Evolutionary conservation across 2,113 vertebrate genomes (phyloP).

Genomic region (Prochilodus magdalenae): DNA sequence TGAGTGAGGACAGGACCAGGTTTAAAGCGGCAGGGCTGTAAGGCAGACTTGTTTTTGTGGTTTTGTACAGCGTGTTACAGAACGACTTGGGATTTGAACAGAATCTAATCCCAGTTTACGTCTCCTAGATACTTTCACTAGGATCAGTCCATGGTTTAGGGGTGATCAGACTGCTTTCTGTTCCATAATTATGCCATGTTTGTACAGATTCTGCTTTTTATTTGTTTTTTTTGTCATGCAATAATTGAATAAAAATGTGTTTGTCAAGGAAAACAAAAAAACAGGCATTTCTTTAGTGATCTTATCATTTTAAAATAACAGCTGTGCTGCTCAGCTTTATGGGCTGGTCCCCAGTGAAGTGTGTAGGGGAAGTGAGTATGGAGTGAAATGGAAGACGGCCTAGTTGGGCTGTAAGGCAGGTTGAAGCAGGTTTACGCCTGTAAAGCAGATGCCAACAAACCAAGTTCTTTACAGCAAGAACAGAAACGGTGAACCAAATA

Average conservation of each 20-base stretch:
- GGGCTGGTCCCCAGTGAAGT: background rate
- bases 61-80: background rate
- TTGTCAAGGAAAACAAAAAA: too few species aligned
- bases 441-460: background rate
- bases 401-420: background rate
- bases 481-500: background rate
- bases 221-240: background rate
- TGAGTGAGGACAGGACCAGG: background rate
- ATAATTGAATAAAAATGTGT: background rate
- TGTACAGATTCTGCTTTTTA: too few species aligned
- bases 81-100: background rate
- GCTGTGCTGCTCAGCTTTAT: conserved; percentile 2
- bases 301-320: background rate
- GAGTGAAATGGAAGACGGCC: too few species aligned
- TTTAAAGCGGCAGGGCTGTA: too few species aligned
- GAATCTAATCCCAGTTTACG: background rate
- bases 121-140: background rate
- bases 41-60: background rate
- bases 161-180: too few species aligned
- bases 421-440: background rate
- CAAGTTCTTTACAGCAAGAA: background rate
- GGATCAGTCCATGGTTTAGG: too few species aligned
- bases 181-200: too few species aligned
- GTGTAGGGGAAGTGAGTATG: background rate
- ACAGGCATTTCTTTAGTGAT: too few species aligned